Conservation (phyloP, 1,140 invertebrate species). For the Spodoptera frugiperda region DNA sequence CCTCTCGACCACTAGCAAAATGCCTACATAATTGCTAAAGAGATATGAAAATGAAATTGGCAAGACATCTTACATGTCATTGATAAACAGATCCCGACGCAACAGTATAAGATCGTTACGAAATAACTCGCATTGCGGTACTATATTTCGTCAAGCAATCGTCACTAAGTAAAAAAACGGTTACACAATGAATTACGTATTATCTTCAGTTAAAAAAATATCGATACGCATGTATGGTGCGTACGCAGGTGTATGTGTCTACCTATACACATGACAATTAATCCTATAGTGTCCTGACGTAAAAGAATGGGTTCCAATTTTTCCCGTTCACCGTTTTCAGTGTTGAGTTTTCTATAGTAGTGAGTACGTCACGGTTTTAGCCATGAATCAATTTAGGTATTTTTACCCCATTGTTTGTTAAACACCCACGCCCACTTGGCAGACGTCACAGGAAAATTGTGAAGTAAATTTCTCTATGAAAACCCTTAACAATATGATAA, state of each 20-base stretch:
- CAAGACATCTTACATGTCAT: neutral
- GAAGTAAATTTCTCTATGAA: conserved; percentile 1
- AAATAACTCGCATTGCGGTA: neutral
- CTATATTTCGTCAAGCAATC: neutral
- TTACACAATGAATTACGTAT: conserved; percentile 1
- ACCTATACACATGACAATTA: neutral
- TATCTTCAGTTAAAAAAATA: neutral
- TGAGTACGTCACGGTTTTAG: conserved; percentile 36
- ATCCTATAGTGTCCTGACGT: neutral
- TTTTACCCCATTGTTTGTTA: conserved; percentile 29
- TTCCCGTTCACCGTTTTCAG: conserved; percentile 8
- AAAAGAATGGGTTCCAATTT: neutral
- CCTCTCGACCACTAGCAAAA: too few species aligned
- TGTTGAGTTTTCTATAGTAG: neutral
- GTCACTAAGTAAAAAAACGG: neutral
- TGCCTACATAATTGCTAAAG: too few species aligned
- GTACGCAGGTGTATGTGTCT: too few species aligned
- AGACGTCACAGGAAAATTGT: conserved; percentile 39
- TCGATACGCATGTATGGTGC: neutral
- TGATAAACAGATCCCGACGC: neutral
- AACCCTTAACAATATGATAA: neutral
- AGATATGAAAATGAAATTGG: too few species aligned
- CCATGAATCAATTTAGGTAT: conserved; percentile 39
- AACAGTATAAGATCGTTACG: neutral
- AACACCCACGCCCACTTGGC: conserved; percentile 8